A percentile compares a stretch with the other conserved stretches of the same genome.
These are phyloP conservation scores for Copsychus sechellarum DNA, from an alignment of 2,113 vertebrate species.

Conservation along the genomic window DNA sequence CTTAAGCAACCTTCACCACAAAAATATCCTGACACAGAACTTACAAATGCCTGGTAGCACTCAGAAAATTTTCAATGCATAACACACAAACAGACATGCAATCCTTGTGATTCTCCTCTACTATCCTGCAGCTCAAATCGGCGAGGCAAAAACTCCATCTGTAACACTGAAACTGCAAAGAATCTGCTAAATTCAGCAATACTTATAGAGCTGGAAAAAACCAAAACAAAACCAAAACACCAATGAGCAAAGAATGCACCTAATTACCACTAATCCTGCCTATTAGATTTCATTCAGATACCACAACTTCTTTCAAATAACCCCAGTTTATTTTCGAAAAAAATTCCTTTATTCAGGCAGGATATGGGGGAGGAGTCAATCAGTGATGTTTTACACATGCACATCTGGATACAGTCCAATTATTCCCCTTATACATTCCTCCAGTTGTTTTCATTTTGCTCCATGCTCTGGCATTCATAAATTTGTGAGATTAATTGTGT, in stretches of 20 bases:
- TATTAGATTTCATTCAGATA: constrained; percentile 71
- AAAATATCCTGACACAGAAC: not conserved
- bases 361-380: constrained; percentile 75
- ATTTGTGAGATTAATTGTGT: constrained; percentile 80
- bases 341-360: constrained; percentile 75
- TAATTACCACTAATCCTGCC: constrained; percentile 49
- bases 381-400: constrained; percentile 80
- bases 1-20: not conserved
- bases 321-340: constrained; percentile 72
- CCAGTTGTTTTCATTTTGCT: constrained; percentile 82
- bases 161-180: not conserved
- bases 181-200: constrained; percentile 3
- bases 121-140: not conserved
- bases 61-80: not conserved
- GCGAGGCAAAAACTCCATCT: not conserved
- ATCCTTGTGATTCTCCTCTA: not conserved
- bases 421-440: constrained; percentile 79
- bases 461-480: constrained; percentile 79
- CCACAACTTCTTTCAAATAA: constrained; percentile 73
- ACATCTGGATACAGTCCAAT: constrained; percentile 77
- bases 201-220: not conserved
- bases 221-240: not conserved
- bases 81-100: not conserved
- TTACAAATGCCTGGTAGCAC: not conserved
- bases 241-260: constrained; percentile 41